These are phyloP conservation scores for Erpornis zantholeuca DNA, from an alignment of 2,113 vertebrate species.

Conservation along the genomic window DNA sequence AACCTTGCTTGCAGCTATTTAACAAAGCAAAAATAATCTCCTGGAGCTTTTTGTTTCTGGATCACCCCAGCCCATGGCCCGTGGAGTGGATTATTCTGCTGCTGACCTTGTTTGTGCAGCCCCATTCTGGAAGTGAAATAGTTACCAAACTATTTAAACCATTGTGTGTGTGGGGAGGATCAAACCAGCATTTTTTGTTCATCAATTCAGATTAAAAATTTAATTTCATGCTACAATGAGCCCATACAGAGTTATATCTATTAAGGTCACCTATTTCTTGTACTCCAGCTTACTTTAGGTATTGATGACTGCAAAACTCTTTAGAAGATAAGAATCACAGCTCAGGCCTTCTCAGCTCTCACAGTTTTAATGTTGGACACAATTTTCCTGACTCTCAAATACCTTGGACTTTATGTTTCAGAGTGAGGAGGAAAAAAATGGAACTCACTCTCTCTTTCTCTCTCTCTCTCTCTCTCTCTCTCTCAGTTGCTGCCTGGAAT, in stretches of 20 bases:
- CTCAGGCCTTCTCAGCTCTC: constrained; percentile 42
- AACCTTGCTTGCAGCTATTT: background rate
- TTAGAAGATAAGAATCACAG: constrained; percentile 63
- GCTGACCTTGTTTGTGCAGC: background rate
- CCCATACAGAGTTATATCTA: constrained; percentile 72
- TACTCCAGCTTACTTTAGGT: constrained; percentile 50
- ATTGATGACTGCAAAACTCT: constrained; percentile 66
- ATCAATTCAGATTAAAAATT: constrained; percentile 82
- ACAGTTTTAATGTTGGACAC: constrained; percentile 18
- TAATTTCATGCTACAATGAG: constrained; percentile 81
- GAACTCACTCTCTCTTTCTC: background rate
- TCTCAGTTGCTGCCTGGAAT: constrained; percentile 48
- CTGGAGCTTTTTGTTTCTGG: background rate
- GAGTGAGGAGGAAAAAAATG: background rate
- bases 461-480: background rate
- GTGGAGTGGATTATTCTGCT: background rate
- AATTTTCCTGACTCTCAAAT: background rate
- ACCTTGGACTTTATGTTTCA: background rate
- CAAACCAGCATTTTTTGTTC: constrained; percentile 74
- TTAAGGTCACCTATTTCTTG: constrained; percentile 75
- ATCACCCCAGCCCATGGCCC: background rate
- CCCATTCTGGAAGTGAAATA: constrained; percentile 54
- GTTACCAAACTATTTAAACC: constrained; percentile 64
- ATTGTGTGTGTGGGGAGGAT: constrained; percentile 42
- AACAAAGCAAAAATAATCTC: background rate